Base-by-base conservation (phyloP, 2,797 vertebrate genomes). In the Eleutherodactylus coqui region DNA sequence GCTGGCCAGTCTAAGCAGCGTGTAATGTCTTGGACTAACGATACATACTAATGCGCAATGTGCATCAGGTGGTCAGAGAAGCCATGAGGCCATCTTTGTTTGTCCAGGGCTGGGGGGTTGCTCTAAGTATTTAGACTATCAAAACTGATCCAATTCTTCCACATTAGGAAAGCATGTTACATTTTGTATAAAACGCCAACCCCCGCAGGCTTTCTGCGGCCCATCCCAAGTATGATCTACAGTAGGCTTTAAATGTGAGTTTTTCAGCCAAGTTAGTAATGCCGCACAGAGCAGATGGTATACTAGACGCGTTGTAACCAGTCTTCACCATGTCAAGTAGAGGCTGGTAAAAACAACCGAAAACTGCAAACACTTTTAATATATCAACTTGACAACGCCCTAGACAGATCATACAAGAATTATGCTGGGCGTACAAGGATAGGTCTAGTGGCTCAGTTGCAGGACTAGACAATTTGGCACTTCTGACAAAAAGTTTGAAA, bases 171-270 rank as follows among this genome's bases (percentile, higher is more conserved):
- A 72, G n/a, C 21, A 72, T 41, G 21, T 36, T 1, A 34, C 19
- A 60, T 36, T 51, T n/a, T 51, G 45, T 32, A 24, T 34, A 21
- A 64, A 3, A 36, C 38, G 45, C 53, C 24, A 21, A 53, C 69
- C 45, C 47, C 45, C 24, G 13, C 17, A 85, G 41, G 19, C 17
- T 36, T 53, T 84, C 9, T 60, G 41, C n/a, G 47, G 77, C 84
- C 84, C 84, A 64, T 75, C 77, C 84, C 77, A 80, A 29, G 4
- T 14, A 41, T 32, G 21, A 38, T 41, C 38, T 79, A 5, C n/a
- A n/a, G n/a, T n/a, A n/a, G 60, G 47, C 43, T 45, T 70, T 24
- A 43, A 60, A 58, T 58, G 8, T 51, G 70, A 10, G 21, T 29
- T 41, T 75, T 14, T 62, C 5, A 29, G 69, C 53, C 41, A 83